Conservation (phyloP, 2,888 invertebrate species). For the Heliconius charithonia region DNA sequence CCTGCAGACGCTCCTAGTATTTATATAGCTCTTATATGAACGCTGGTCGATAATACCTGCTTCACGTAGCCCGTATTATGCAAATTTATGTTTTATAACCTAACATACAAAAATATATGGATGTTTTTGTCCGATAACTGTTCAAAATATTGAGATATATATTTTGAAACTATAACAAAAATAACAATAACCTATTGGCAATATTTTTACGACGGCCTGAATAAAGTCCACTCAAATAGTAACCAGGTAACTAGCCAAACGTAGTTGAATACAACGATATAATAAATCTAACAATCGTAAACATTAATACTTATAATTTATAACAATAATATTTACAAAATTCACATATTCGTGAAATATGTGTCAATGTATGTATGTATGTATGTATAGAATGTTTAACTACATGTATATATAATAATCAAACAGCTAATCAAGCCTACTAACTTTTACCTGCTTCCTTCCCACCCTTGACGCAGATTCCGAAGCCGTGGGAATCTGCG, state of each 20-base stretch:
- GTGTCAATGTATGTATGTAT: neutral
- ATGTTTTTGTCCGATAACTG: neutral
- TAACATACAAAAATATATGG: too few relatives aligned
- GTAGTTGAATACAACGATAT: neutral
- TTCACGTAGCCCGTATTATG: constrained; percentile 36
- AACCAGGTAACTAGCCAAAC: neutral
- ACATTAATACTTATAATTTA: neutral
- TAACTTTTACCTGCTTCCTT: constrained; percentile 90
- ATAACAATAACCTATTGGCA: neutral
- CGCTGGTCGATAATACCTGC: constrained; percentile 54
- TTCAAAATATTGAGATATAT: neutral
- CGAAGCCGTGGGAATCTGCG: constrained; percentile 92
- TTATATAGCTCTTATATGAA: constrained; percentile 55
- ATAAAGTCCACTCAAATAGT: neutral
- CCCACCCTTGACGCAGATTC: constrained; percentile 95
- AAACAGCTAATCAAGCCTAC: constrained; percentile 16
- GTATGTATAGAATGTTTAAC: neutral
- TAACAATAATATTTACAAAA: neutral
- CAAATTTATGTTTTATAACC: constrained; percentile 25
- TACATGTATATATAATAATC: neutral
- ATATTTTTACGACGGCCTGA: neutral
- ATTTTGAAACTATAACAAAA: neutral
- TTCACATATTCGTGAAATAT: neutral
- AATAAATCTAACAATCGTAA: neutral
- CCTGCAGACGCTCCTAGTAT: constrained; percentile 55